Base-by-base conservation (phyloP, 1,140 invertebrate genomes). In the Steinernema feltiae region DNA sequence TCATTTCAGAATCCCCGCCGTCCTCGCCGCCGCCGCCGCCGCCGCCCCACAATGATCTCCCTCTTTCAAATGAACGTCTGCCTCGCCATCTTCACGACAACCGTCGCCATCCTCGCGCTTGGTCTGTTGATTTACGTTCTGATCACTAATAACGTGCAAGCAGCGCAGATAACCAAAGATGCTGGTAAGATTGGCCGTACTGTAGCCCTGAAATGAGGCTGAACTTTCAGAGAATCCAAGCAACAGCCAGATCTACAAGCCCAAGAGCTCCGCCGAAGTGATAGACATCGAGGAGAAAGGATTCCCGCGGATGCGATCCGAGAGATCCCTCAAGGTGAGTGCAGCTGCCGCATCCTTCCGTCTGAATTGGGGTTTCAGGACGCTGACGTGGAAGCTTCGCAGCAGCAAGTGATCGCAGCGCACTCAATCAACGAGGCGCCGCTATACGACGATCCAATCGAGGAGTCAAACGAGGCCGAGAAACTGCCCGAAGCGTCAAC, bases 31-130 rank as follows among this genome's bases (percentile, higher is more conserved):
- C 41, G 41, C 7, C 41, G 41, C 41, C 7, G 41, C 41, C 41
- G 41, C 41, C 41, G n/a, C n/a, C n/a, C n/a, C n/a, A n/a, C n/a
- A n/a, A 63, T 63, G 53, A 63, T 63, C 53, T 63, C 53, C 12
- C 24, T 63, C 7, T 63, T 63, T 21, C 53, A 63, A 63, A 63
- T 63, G 53, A 63, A 63, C 53, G 53, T 63, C 3, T 63, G 53
- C 24, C 53, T 63, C 15, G 53, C 53, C 53, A 27, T 63, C 24
- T 63, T 63, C 53, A 63, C 53, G 7, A 63, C 53, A 3, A 63
- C 53, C 3, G 53, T 63, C 53, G 53, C 53, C 24, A 63, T 63
- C 7, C 24, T 63, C 3, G 53, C 53, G 3, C 53, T 63, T 3
- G 53, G 53, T 63, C 24, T 63, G 53, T 27, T 63, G 15, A 63